Evolutionary conservation across 2,113 vertebrate species (phyloP), one percentile per base, ranked within the genome.

Genomic region (Misgurnus anguillicaudatus): DNA sequence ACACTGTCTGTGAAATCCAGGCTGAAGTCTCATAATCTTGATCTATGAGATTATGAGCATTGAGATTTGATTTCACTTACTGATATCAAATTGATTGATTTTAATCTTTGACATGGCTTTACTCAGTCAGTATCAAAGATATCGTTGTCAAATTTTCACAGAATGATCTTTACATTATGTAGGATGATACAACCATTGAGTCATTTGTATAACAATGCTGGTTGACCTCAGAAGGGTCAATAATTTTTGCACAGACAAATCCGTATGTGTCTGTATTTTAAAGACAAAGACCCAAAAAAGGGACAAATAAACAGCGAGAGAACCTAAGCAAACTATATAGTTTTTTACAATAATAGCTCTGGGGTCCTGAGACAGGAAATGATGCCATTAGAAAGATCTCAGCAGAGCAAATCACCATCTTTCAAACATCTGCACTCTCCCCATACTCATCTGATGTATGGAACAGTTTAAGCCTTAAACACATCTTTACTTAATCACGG

Each of bases 361-460:
- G 91, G 90, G 92, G 91, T 87, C 91, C 92, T 89, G 86, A 91
- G 88, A 90, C 89, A 90, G 93, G 94, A 94, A 93, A 91, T 86
- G 88, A 88, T 88, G 91, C 92, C 87, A 89, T 89, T 86, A 90
- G 85, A 82, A 82, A 86, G 80, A 89, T 87, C 89, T 87, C 86
- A 85, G 83, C 70, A 87, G 86, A 86, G 81, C 80, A 82, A 83
- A 86, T 81, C 77, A 82, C 80, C 80, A 78, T 70, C 39, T 67
- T 85, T 87, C 38, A 10, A 80, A 88, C 89, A 90, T 89, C 90
- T 91, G 88, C 81, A 82, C 76, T 69, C 57, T 82, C n/a, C 65
- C 53, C 81, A 78, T 78, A 82, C 87, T 80, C 81, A 82, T 79
- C 81, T 17, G 45, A 85, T 87, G 80, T 76, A 60, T 24, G 42